Evolutionary conservation across 2,113 vertebrate genomes (phyloP), one percentile per base, ranked within the genome.

Genomic region (Globicephala melas): DNA sequence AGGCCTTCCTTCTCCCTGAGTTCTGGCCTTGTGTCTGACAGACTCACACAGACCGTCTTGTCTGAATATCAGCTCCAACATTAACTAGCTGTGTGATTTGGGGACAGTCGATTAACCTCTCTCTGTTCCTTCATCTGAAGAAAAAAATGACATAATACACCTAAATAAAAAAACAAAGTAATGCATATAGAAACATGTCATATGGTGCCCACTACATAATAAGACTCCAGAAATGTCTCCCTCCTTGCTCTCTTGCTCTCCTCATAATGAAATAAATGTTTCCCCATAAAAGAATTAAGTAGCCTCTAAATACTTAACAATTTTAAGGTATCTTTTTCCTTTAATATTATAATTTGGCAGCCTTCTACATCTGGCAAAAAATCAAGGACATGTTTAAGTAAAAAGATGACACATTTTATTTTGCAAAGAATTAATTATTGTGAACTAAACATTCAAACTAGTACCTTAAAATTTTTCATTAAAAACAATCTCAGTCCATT

Each of bases 381-480:
- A 96, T 71, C 11, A 90, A 89, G 71, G 14, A 90, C 36, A 96
- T 60, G n/a, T 87, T 87, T 91, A 74, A 95, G 21, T 96, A 47
- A 79, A 87, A 95, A 71, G 10, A 88, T 68, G 12, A 89, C 21
- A 95, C 47, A 83, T 89, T 95, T 71, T 90, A 23, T 53, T 86
- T 84, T 94, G 65, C 50, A 55, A 97, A 60, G 36, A 91, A 92
- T 92, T 95, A 84, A 68, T 93, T 96, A 89, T 86, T 91, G 18
- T 55, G 62, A 89, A 77, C 44, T 74, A 74, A n/a, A 93, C 50
- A 53, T 83, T 3, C 60, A 77, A 86, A 83, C 28, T 53, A 23
- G 23, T 77, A 95, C 85, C 50, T 89, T 73, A 89, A 89, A 86
- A 47, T 47, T 95, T 93, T 90, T 87, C 58, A 95, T 97, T 97